These are phyloP conservation scores for Toxotes jaculatrix DNA, from an alignment of 2,113 vertebrate species.

Conservation along the genomic window DNA sequence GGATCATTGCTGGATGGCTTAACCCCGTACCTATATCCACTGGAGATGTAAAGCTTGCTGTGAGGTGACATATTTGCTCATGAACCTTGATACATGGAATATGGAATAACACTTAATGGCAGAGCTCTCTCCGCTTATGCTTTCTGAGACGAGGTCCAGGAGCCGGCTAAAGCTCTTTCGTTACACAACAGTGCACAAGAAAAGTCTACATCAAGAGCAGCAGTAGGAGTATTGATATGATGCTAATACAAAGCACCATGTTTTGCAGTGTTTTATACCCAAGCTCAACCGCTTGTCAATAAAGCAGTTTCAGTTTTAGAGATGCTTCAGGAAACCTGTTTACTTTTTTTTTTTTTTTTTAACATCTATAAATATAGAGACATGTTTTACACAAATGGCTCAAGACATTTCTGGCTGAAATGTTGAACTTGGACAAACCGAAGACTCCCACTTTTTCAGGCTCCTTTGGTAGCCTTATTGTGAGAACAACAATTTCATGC, in stretches of 20 bases:
- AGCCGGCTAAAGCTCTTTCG: conserved; percentile 34
- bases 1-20: conserved; percentile 42
- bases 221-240: conserved; percentile 34
- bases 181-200: conserved; percentile 50
- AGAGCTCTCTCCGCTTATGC: conserved; percentile 27
- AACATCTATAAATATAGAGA: background rate
- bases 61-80: conserved; percentile 54
- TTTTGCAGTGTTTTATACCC: conserved; percentile 24
- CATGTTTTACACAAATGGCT: conserved; percentile 45
- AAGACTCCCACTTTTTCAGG: conserved; percentile 10
- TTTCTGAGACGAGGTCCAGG: conserved; percentile 28
- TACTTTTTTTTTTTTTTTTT: background rate
- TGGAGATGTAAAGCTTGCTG: conserved; percentile 50
- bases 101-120: conserved; percentile 53
- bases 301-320: background rate
- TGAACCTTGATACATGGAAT: conserved; percentile 55
- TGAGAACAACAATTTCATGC: conserved; percentile 58
- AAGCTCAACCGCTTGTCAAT: conserved; percentile 1
- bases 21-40: conserved; percentile 61
- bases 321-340: background rate
- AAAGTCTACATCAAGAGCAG: conserved; percentile 26
- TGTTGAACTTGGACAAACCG: background rate
- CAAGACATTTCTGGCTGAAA: conserved; percentile 25
- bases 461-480: conserved; percentile 30
- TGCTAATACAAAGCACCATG: conserved; percentile 4